phyloP scores from a whole-genome alignment of 2,888 invertebrate genomes.

The Drosophila setosimentum region DNA sequence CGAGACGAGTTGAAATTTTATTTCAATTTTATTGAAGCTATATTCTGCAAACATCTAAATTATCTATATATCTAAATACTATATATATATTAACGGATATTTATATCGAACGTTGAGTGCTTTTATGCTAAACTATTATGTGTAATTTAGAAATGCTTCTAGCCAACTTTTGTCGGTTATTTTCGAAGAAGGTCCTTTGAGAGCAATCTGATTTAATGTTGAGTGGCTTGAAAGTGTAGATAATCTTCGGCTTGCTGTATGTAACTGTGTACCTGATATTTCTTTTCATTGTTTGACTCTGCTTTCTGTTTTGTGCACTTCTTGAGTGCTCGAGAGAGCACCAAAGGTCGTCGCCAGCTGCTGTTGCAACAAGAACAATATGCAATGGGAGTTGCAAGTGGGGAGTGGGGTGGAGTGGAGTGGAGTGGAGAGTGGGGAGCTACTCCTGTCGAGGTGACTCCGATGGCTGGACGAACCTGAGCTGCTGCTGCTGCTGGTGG shows the following conservation, averaged over 20 bases:
- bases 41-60: not conserved
- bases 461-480: conserved; percentile 51
- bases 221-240: not conserved
- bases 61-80: not conserved
- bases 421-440: not conserved
- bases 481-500: not conserved
- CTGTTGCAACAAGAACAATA: conserved; percentile 45
- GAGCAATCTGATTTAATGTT: not conserved
- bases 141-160: not conserved
- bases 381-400: not conserved
- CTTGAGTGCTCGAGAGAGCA: conserved; percentile 46
- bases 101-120: not conserved
- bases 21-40: not conserved
- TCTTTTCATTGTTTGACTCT: conserved; percentile 2
- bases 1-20: not conserved
- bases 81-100: not conserved
- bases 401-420: too few relatives aligned
- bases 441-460: conserved; percentile 21
- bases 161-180: not conserved
- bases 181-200: not conserved
- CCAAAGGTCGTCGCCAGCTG: conserved; percentile 57
- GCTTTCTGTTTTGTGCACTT: conserved; percentile 41
- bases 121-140: not conserved
- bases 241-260: not conserved
- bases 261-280: conserved; percentile 7